Base-by-base conservation (phyloP, 2,888 invertebrate species). In the Leucozona laternaria region DNA sequence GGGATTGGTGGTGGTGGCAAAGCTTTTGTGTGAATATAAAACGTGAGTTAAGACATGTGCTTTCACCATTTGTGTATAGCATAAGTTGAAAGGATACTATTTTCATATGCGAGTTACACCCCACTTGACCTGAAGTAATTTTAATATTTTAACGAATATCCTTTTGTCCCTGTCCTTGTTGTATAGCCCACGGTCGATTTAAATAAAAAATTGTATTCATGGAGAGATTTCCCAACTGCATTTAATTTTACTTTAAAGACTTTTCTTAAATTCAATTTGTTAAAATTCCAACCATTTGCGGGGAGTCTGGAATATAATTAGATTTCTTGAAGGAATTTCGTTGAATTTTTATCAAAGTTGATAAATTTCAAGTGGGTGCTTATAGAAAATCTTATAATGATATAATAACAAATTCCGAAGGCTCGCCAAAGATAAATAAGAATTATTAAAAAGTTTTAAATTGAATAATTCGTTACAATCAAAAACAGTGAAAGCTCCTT, bases 1-100 rank as follows among this genome's bases (percentile, higher is more conserved):
- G 40, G 17, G 55, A 15, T 40, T 5, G 17, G 7, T 13, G 22
- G 11, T 48, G 17, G 20, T 10, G 5, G 34, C 20, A 1, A 7
- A 34, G 20, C 10, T 20, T 45, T 20, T 66, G 48, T 48, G 20
- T 25, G 40, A 40, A 64, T 31, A 28, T 31, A 17, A 66, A 66
- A 66, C 66, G 48, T 66, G 66, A 48, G 66, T 31, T 15, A 48
- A 66, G 66, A 48, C 66, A 66, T 66, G 66, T 66, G 66, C 31
- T 66, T 66, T 20, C 11, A 31, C 1, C 1, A 31, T 53, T 17
- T 10, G 28, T n/a, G 31, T 31, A 31, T 31, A 34, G 17, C 64
- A 17, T 6, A 31, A 48, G n/a, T 48, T 48, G 66, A 48, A 17
- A 31, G 17, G 48, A 48, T 48, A 37, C 48, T 66, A 13, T 31